phyloP scores from a whole-genome alignment of 1,140 invertebrate species.

The Mya arenaria region DNA sequence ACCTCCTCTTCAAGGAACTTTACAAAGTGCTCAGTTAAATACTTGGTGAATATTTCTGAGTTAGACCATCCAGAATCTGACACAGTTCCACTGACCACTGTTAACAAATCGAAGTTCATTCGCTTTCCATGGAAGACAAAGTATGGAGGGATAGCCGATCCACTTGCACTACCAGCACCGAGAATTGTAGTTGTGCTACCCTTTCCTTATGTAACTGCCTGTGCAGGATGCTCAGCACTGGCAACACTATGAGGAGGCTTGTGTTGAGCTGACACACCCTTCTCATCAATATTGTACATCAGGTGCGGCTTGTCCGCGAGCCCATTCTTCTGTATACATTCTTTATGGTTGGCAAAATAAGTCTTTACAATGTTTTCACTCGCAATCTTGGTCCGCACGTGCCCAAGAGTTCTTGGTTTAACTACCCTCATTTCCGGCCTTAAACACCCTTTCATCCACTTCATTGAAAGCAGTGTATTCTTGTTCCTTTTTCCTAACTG shows the following conservation, averaged over 20 bases:
- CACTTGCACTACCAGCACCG: conserved; percentile 63
- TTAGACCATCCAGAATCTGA: conserved; percentile 49
- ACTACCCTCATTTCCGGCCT: conserved; percentile 47
- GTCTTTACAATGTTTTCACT: not conserved
- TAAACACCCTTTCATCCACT: conserved; percentile 49
- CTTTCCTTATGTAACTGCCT: conserved; percentile 28
- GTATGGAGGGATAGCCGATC: conserved; percentile 48
- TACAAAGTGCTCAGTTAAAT: conserved; percentile 19
- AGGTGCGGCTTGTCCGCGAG: conserved; percentile 65
- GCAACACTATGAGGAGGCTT: conserved; percentile 24
- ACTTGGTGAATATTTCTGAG: conserved; percentile 10
- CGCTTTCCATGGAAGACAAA: conserved; percentile 52
- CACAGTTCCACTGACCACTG: conserved; percentile 5
- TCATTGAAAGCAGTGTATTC: conserved; percentile 35
- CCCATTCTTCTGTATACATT: conserved; percentile 44
- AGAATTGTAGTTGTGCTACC: conserved; percentile 54
- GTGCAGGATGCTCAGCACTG: not conserved
- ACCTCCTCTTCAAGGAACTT: not conserved
- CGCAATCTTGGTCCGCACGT: conserved; percentile 24
- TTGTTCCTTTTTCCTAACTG: conserved; percentile 16
- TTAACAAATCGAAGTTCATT: conserved; percentile 22
- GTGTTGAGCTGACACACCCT: conserved; percentile 51
- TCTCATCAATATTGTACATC: conserved; percentile 60
- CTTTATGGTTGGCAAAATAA: conserved; percentile 53
- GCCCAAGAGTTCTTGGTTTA: conserved; percentile 38